Conservation (phyloP, 2,888 invertebrate species). For the Lithophane socia region DNA sequence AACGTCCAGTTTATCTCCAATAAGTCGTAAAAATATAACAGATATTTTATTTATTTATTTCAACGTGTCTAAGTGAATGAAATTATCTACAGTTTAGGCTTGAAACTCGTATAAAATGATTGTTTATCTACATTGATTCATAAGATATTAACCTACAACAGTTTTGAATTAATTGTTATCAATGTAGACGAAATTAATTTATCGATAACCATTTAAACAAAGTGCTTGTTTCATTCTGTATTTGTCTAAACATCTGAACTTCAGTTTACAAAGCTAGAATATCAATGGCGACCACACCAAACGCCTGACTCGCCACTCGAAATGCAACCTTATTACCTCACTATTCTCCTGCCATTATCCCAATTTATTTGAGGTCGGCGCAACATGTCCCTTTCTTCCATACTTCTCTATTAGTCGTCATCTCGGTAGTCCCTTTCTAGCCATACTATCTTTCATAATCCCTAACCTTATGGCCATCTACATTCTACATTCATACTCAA, state of each 20-base stretch:
- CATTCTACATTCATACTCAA: too few relatives aligned
- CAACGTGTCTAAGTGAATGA: not conserved
- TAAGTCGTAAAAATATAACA: constrained; percentile 5
- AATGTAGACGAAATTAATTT: not conserved
- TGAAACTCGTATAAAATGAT: not conserved
- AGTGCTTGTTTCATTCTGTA: not conserved
- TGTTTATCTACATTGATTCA: constrained; percentile 15
- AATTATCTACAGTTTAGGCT: constrained; percentile 18
- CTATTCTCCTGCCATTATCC: too few relatives aligned
- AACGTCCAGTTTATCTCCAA: constrained; percentile 19
- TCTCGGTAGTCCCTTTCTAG: too few relatives aligned
- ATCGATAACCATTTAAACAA: constrained; percentile 2
- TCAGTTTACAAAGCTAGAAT: too few relatives aligned
- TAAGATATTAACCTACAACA: not conserved
- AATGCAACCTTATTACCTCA: not conserved
- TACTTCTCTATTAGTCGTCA: too few relatives aligned
- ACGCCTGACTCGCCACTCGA: not conserved
- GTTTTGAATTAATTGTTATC: constrained; percentile 26
- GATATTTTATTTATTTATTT: not conserved
- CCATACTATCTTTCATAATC: too few relatives aligned
- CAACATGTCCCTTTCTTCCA: too few relatives aligned
- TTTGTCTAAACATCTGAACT: not conserved
- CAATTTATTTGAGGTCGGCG: too few relatives aligned
- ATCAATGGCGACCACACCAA: not conserved
- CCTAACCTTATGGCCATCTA: too few relatives aligned